Evolutionary conservation across 2,797 vertebrate genomes (phyloP).

Genomic region (Choloepus didactylus): DNA sequence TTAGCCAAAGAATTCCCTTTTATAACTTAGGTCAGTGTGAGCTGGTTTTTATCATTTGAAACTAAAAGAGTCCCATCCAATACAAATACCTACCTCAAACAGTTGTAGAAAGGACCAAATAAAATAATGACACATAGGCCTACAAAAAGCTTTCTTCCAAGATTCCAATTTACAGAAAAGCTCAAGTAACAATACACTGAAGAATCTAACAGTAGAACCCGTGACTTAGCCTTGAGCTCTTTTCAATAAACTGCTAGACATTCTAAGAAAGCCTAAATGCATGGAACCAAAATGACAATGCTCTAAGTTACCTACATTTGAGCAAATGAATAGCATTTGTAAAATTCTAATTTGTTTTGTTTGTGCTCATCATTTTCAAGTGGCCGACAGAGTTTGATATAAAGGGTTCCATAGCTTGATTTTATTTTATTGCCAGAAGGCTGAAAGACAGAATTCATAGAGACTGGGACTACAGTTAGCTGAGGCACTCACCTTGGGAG

Average conservation of each 20-base stretch:
- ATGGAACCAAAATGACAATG: conserved; percentile 10
- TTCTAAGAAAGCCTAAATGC: conserved; percentile 30
- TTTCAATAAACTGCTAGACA: conserved; percentile 56
- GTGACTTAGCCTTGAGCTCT: conserved; percentile 53
- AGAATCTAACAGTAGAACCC: conserved; percentile 45
- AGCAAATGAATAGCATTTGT: neutral
- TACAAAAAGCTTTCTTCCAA: conserved; percentile 47
- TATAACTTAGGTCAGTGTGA: conserved; percentile 44
- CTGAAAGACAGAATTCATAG: conserved; percentile 41
- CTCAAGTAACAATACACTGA: conserved; percentile 40
- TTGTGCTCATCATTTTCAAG: conserved; percentile 24
- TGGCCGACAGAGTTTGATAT: conserved; percentile 36
- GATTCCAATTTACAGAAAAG: conserved; percentile 53
- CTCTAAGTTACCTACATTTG: neutral
- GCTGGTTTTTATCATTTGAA: conserved; percentile 57
- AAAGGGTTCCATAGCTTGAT: conserved; percentile 38
- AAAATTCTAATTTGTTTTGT: conserved; percentile 34
- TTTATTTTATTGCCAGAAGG: conserved; percentile 44
- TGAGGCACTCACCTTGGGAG: neutral
- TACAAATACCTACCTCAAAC: conserved; percentile 58
- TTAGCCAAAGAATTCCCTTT: conserved; percentile 25
- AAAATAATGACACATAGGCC: conserved; percentile 17
- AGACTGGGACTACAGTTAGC: neutral
- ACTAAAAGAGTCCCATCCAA: neutral
- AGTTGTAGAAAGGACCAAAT: conserved; percentile 57